phyloP scores from a whole-genome alignment of 30 jellyfish, hydroid and myxozoan species.

The Mastigias papua region DNA sequence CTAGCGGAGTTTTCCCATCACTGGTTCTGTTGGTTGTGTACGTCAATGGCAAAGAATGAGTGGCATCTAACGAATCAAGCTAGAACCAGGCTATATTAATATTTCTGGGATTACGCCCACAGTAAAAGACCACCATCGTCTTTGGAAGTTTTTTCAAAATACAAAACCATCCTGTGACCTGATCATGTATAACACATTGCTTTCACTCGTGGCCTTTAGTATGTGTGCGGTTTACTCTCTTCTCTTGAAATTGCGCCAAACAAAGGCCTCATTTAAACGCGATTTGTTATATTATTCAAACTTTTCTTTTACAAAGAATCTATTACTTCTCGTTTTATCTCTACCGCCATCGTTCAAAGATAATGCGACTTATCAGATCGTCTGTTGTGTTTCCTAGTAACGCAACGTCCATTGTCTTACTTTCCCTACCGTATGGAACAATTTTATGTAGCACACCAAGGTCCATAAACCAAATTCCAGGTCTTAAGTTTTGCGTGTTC shows the following conservation, averaged over 20 bases:
- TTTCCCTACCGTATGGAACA: slow-evolving; percentile 34
- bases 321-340: slow-evolving; percentile 58
- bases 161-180: slow-evolving; percentile 36
- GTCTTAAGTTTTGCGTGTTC: no score
- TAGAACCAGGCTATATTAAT: not conserved
- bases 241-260: slow-evolving; percentile 11
- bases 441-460: not conserved
- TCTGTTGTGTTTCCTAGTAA: slow-evolving; percentile 54
- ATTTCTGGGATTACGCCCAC: slow-evolving; percentile 60
- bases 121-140: slow-evolving; percentile 47
- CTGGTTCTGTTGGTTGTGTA: not conserved
- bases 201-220: slow-evolving; percentile 56
- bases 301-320: slow-evolving; percentile 53
- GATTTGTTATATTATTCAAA: slow-evolving; percentile 58
- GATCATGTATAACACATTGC: slow-evolving; percentile 25
- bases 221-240: slow-evolving; percentile 53
- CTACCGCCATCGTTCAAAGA: slow-evolving; percentile 57
- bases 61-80: not conserved
- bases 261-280: slow-evolving; percentile 55
- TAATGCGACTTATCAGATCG: slow-evolving; percentile 62
- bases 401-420: slow-evolving; percentile 9
- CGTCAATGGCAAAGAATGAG: not conserved
- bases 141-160: slow-evolving; percentile 6
- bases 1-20: no score
- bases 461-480: no score